Conservation (phyloP, 2,888 invertebrate species). For the Philereme transversata region DNA sequence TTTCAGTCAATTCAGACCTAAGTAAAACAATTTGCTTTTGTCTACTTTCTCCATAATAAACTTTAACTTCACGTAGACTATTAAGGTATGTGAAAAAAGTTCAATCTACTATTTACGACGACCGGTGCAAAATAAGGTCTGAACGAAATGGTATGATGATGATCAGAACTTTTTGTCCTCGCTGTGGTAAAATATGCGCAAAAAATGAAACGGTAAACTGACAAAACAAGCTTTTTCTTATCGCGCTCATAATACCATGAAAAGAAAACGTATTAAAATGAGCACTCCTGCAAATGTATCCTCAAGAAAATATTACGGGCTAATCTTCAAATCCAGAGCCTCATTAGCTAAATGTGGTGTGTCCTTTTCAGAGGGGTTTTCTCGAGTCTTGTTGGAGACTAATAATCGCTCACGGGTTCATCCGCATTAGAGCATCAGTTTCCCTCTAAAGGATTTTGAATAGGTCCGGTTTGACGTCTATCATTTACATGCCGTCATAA, state of each 20-base stretch:
- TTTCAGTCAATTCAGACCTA: too few relatives aligned
- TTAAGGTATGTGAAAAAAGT: too few relatives aligned
- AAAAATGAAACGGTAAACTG: neutral
- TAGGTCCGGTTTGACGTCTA: too few relatives aligned
- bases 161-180: neutral
- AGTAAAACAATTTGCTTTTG: too few relatives aligned
- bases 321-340: conserved; percentile 34
- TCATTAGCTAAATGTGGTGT: conserved; percentile 39
- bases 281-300: conserved; percentile 25
- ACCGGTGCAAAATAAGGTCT: too few relatives aligned
- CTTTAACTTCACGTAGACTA: too few relatives aligned
- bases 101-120: too few relatives aligned
- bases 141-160: neutral
- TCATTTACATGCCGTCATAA: too few relatives aligned
- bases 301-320: conserved; percentile 31
- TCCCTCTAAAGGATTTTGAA: too few relatives aligned
- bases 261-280: conserved; percentile 32
- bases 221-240: conserved; percentile 22
- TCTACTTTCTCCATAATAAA: too few relatives aligned
- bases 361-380: conserved; percentile 27
- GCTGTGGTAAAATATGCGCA: neutral
- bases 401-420: neutral
- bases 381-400: conserved; percentile 11
- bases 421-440: neutral
- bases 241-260: conserved; percentile 24